Percentiles rank a stretch among this genome's conserved stretches.
These are phyloP conservation scores for Drosophila littoralis DNA, from an alignment of 1,140 invertebrate genomes.

Conservation along the genomic window DNA sequence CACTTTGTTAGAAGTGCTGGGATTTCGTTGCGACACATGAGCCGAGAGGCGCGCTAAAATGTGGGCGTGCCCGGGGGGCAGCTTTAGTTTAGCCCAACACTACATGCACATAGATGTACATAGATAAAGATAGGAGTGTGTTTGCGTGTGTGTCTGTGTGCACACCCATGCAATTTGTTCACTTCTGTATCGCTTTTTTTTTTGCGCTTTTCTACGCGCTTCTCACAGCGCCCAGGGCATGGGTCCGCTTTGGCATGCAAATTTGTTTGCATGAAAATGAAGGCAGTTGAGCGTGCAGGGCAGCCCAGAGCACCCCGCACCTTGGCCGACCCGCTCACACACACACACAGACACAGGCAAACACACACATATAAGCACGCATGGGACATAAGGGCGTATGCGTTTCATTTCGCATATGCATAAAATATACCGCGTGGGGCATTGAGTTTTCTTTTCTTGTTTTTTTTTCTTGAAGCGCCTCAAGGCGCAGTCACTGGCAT, in stretches of 20 bases:
- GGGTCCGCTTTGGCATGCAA: conserved; percentile 72
- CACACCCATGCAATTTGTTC: conserved; percentile 61
- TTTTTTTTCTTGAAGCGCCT: conserved; percentile 3
- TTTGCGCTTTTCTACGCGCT: conserved; percentile 65
- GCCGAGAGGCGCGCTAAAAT: conserved; percentile 16
- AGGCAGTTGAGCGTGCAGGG: conserved; percentile 43
- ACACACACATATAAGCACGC: not conserved
- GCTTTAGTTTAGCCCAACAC: conserved; percentile 45
- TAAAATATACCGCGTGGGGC: conserved; percentile 40
- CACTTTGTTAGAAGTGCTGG: conserved; percentile 53
- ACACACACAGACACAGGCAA: not conserved
- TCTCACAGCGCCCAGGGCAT: conserved; percentile 37
- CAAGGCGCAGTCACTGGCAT: conserved; percentile 2
- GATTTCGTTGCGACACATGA: conserved; percentile 52
- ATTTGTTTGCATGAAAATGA: conserved; percentile 78
- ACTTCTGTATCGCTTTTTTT: conserved; percentile 43
- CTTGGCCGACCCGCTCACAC: not conserved
- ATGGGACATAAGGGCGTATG: conserved; percentile 60
- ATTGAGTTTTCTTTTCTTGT: not conserved
- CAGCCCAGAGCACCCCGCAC: not conserved
- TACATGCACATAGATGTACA: conserved; percentile 1
- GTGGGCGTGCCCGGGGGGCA: conserved; percentile 17
- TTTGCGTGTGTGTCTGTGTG: not conserved
- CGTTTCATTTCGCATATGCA: conserved; percentile 71
- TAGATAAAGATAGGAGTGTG: conserved; percentile 1